Percentiles rank a stretch among this genome's conserved stretches.
These are phyloP conservation scores for Orcinus orca DNA, from an alignment of 2,113 vertebrate genomes.

Conservation along the genomic window DNA sequence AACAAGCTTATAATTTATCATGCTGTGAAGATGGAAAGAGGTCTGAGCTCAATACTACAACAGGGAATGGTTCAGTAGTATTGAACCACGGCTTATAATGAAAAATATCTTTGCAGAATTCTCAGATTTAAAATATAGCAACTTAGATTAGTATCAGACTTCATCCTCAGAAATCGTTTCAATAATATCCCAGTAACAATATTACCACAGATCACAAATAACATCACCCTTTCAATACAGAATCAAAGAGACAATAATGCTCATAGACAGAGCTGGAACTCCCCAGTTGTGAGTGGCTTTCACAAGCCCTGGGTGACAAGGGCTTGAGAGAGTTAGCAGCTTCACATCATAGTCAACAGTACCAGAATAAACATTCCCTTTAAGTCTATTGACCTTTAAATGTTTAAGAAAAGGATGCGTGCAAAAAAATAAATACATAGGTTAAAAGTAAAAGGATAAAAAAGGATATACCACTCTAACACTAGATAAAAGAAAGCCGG, in stretches of 20 bases:
- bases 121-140: slow-evolving; percentile 70
- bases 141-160: slow-evolving; percentile 47
- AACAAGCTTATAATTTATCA: slow-evolving; percentile 67
- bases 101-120: slow-evolving; percentile 62
- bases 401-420: background rate
- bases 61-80: background rate
- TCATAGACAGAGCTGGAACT: background rate
- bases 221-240: slow-evolving; percentile 19
- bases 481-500: background rate
- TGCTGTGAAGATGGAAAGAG: background rate
- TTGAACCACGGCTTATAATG: background rate
- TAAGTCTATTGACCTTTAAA: background rate
- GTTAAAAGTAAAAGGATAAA: background rate
- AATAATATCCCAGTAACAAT: slow-evolving; percentile 55
- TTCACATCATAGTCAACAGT: background rate
- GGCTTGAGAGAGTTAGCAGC: background rate
- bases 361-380: background rate
- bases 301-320: background rate
- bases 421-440: background rate
- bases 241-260: slow-evolving; percentile 64
- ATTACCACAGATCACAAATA: slow-evolving; percentile 49
- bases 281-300: slow-evolving; percentile 21
- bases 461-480: background rate
- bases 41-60: slow-evolving; percentile 15
- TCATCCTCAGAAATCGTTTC: slow-evolving; percentile 49